Percentiles rank a stretch among this genome's conserved stretches.
phyloP scores from a whole-genome alignment of 2,797 vertebrate species.

The Malacoraja senta region DNA sequence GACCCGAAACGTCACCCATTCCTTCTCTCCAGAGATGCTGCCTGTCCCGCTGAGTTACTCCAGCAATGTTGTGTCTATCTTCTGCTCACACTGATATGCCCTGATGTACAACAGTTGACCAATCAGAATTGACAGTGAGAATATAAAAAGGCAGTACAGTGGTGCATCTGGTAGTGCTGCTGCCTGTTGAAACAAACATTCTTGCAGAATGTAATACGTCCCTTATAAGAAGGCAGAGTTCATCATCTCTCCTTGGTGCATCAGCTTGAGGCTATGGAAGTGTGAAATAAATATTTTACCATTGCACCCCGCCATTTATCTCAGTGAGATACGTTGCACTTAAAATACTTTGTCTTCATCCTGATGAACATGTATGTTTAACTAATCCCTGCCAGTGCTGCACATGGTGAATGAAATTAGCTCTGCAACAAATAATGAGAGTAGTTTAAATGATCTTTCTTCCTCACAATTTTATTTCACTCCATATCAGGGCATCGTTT shows the following conservation, averaged over 20 bases:
- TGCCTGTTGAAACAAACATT: not conserved
- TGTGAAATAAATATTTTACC: slow-evolving; percentile 14
- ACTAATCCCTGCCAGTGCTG: slow-evolving; percentile 9
- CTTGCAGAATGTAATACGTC: not conserved
- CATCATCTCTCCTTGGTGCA: not conserved
- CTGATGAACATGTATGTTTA: slow-evolving; percentile 22
- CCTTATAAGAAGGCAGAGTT: not conserved
- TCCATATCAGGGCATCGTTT: slow-evolving; percentile 10
- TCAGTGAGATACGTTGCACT: slow-evolving; percentile 2
- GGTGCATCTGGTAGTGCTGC: too few species aligned
- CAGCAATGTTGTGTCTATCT: too few species aligned
- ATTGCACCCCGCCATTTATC: slow-evolving; percentile 13
- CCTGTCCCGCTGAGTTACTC: too few species aligned
- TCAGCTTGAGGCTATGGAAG: not conserved
- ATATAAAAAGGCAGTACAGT: too few species aligned
- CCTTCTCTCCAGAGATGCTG: too few species aligned
- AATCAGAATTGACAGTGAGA: too few species aligned
- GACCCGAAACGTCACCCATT: too few species aligned
- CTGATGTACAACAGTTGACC: too few species aligned
- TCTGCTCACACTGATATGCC: too few species aligned
- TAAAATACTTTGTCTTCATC: slow-evolving; percentile 14
- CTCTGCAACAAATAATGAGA: slow-evolving; percentile 24
- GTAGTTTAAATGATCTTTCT: slow-evolving; percentile 3
- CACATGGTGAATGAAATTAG: slow-evolving; percentile 26
- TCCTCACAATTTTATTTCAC: slow-evolving; percentile 23